These are phyloP conservation scores for Dendrolimus kikuchii DNA, from an alignment of 1,140 invertebrate genomes.

Conservation along the genomic window DNA sequence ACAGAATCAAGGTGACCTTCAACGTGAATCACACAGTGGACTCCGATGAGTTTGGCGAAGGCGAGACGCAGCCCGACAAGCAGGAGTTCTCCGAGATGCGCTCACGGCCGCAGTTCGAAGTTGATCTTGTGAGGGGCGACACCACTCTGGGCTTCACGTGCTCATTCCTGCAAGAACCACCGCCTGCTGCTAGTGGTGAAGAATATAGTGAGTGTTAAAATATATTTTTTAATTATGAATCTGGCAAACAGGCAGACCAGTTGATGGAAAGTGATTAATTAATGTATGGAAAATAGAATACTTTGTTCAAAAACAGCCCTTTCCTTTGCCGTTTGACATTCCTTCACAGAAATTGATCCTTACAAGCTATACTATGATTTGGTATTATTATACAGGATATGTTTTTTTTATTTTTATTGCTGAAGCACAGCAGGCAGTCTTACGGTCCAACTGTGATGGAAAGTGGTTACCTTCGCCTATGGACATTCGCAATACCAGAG, in stretches of 20 bases:
- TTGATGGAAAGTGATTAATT: no score
- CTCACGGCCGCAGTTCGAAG: conserved; percentile 89
- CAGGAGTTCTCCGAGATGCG: conserved; percentile 85
- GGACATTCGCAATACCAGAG: no score
- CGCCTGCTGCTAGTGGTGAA: conserved; percentile 75
- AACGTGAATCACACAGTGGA: conserved; percentile 95
- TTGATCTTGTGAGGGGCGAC: conserved; percentile 84
- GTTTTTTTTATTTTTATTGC: no score
- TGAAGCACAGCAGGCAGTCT: no score
- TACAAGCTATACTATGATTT: no score
- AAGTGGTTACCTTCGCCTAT: no score
- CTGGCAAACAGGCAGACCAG: not conserved
- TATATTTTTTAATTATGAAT: not conserved
- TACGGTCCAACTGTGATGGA: no score
- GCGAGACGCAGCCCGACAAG: conserved; percentile 75
- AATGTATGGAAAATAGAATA: no score
- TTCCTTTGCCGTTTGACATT: no score
- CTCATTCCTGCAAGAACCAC: conserved; percentile 79
- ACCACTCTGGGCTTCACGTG: conserved; percentile 87
- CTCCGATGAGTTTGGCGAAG: conserved; percentile 76
- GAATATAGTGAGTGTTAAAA: conserved; percentile 76
- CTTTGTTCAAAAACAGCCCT: no score
- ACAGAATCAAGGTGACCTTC: conserved; percentile 79
- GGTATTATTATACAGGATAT: no score
- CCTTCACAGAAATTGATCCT: no score